phyloP scores from a whole-genome alignment of 2,888 invertebrate genomes.

The Trachelus iudaicus region DNA sequence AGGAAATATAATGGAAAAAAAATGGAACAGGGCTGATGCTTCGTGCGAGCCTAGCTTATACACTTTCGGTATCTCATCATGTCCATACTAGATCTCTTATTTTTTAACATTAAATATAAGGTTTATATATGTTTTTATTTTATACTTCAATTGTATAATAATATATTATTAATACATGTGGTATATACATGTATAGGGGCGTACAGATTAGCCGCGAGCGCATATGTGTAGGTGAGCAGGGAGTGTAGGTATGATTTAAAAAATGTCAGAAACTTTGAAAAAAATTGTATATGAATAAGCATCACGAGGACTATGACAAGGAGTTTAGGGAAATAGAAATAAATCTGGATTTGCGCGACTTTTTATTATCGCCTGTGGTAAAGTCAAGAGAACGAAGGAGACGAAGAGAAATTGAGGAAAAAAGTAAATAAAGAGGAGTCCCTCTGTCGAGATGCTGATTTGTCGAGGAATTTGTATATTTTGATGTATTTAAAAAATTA shows the following conservation, averaged over 20 bases:
- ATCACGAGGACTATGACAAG: conserved; percentile 11
- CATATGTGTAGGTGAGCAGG: neutral
- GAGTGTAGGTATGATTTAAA: too few relatives aligned
- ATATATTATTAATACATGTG: conserved; percentile 8
- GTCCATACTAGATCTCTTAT: conserved; percentile 19
- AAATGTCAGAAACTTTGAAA: too few relatives aligned
- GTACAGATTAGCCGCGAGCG: neutral
- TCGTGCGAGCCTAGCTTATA: neutral
- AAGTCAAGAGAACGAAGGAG: neutral
- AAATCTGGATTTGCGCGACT: conserved; percentile 22
- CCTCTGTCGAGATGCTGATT: conserved; percentile 5
- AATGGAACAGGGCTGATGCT: neutral
- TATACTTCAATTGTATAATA: conserved; percentile 15
- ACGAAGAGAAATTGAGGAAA: neutral
- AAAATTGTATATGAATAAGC: neutral
- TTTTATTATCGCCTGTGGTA: conserved; percentile 8
- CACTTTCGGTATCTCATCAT: conserved; percentile 20
- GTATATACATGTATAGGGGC: neutral
- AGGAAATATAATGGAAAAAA: neutral
- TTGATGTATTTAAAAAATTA: conserved; percentile 15
- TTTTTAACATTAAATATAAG: conserved; percentile 6
- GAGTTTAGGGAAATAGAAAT: neutral
- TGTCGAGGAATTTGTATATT: conserved; percentile 20
- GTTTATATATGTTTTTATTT: conserved; percentile 16
- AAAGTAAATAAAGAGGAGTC: neutral